These are phyloP conservation scores for Hermodice carunculata DNA, from an alignment of 2,888 invertebrate species.

Conservation along the genomic window DNA sequence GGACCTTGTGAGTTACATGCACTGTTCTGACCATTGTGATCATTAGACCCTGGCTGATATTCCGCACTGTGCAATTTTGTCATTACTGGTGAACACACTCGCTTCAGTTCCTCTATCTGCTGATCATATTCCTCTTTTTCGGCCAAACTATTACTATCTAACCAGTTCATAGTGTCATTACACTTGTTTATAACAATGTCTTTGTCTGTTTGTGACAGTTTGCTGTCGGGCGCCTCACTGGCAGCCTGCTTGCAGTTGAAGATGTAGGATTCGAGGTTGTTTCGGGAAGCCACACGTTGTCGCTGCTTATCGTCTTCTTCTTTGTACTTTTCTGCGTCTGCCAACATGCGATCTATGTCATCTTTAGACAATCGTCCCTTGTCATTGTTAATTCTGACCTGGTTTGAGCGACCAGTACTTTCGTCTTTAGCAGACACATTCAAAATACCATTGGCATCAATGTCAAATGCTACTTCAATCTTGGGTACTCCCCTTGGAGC, in stretches of 20 bases:
- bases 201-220: conserved; percentile 78
- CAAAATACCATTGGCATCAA: conserved; percentile 89
- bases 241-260: conserved; percentile 73
- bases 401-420: conserved; percentile 83
- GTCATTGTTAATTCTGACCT: conserved; percentile 89
- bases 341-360: conserved; percentile 82
- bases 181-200: conserved; percentile 73
- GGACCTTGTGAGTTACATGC: conserved; percentile 70
- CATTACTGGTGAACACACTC: conserved; percentile 84
- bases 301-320: conserved; percentile 63
- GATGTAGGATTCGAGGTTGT: conserved; percentile 51
- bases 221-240: conserved; percentile 72
- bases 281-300: conserved; percentile 46
- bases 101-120: conserved; percentile 80
- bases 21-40: conserved; percentile 49
- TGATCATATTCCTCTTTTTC: conserved; percentile 71
- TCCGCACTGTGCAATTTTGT: conserved; percentile 69
- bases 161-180: conserved; percentile 81
- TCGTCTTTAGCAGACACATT: conserved; percentile 74
- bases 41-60: conserved; percentile 42
- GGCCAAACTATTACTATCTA: conserved; percentile 84
- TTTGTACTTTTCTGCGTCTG: conserved; percentile 59
- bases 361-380: conserved; percentile 86
- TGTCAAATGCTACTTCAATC: conserved; percentile 81
- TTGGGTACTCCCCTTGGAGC: conserved; percentile 66